Percentiles rank a stretch among this genome's conserved stretches.
phyloP scores from a whole-genome alignment of 2,113 vertebrate genomes.

The Chauna torquata region DNA sequence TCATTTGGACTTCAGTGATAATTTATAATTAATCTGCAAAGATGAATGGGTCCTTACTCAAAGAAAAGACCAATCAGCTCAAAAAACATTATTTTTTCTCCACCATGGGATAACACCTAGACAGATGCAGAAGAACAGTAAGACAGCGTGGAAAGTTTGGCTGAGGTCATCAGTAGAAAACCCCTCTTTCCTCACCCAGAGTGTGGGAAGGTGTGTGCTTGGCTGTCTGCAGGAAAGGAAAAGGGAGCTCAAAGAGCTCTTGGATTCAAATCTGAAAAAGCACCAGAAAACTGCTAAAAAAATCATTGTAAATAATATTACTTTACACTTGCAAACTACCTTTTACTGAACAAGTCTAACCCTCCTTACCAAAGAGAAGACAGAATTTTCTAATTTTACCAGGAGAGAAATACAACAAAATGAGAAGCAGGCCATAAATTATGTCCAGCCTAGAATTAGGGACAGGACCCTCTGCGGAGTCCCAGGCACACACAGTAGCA shows the following conservation, averaged over 20 bases:
- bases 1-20: background rate
- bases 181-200: background rate
- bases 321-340: background rate
- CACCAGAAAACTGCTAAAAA: background rate
- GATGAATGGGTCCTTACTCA: background rate
- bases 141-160: background rate
- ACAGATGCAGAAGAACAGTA: background rate
- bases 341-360: background rate
- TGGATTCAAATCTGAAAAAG: background rate
- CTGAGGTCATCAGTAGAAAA: background rate
- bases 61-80: background rate
- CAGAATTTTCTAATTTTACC: background rate
- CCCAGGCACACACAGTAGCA: background rate
- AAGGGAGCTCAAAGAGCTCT: background rate
- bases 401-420: background rate
- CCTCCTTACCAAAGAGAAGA: background rate
- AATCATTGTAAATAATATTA: background rate
- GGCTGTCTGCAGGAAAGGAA: background rate
- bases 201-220: background rate
- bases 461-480: background rate
- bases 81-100: background rate
- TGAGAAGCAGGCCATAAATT: background rate
- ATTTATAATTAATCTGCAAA: background rate
- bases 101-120: background rate
- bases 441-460: background rate